Conservation (phyloP, 2,888 invertebrate genomes). For the Drosophila mayaguana region DNA sequence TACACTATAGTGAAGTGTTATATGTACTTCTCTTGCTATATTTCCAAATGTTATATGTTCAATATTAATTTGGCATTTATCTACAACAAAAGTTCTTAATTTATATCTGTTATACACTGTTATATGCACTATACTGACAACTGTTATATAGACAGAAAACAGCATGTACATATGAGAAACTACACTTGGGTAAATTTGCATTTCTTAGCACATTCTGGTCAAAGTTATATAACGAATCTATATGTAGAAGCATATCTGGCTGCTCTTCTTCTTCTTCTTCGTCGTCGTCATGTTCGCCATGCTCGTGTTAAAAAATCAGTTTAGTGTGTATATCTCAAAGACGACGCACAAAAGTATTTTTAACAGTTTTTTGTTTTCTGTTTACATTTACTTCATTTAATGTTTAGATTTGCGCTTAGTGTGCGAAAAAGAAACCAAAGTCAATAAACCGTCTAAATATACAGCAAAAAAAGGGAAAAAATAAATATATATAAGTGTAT, state of each 20-base stretch:
- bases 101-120: constrained; percentile 4
- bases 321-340: constrained; percentile 6
- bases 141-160: neutral
- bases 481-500: constrained; percentile 25
- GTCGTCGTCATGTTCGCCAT: neutral
- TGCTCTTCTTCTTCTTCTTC: neutral
- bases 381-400: constrained; percentile 66
- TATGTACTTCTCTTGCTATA: too few species aligned
- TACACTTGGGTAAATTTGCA: neutral
- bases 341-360: constrained; percentile 27
- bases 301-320: constrained; percentile 13
- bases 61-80: neutral
- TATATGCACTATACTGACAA: neutral
- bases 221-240: neutral
- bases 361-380: constrained; percentile 46
- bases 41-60: too few species aligned
- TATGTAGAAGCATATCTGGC: neutral
- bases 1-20: neutral
- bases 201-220: constrained; percentile 1
- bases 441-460: constrained; percentile 70
- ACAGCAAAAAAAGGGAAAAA: constrained; percentile 41
- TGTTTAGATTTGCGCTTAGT: constrained; percentile 69
- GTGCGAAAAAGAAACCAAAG: constrained; percentile 73
- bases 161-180: neutral
- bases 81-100: neutral